These are phyloP conservation scores for Darevskia mixta DNA, from an alignment of 2,797 vertebrate species.

Conservation along the genomic window DNA sequence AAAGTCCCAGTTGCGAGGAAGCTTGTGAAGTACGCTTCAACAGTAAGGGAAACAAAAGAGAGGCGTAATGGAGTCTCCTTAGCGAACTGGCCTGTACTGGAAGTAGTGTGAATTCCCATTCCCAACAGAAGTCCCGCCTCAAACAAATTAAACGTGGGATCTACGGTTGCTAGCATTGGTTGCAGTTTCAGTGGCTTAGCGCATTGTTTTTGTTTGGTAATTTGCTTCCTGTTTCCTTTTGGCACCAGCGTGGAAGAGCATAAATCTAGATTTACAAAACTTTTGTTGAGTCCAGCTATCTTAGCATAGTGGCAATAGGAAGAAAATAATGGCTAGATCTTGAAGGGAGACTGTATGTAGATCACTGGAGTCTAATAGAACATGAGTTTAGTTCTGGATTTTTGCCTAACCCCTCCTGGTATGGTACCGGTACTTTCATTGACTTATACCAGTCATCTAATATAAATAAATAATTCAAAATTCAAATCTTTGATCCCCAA, in stretches of 20 bases:
- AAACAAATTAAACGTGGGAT: constrained; percentile 6
- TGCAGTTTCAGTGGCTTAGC: background rate
- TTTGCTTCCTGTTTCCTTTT: background rate
- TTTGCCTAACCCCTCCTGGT: background rate
- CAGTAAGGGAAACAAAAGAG: background rate
- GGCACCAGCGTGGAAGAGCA: background rate
- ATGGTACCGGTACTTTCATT: background rate
- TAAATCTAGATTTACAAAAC: background rate
- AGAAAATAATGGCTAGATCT: background rate
- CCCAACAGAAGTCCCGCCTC: background rate
- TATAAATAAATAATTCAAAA: background rate
- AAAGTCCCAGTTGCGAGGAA: background rate
- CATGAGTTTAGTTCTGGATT: background rate
- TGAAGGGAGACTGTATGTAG: background rate
- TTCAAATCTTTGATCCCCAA: background rate
- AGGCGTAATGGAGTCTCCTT: background rate
- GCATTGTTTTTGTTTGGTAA: background rate
- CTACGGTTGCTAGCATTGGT: background rate
- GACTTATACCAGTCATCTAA: background rate
- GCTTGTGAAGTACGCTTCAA: background rate
- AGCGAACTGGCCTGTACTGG: background rate
- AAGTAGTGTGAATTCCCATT: background rate
- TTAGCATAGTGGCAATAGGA: background rate
- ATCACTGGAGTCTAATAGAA: background rate
- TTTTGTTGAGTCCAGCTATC: background rate